These are phyloP conservation scores for Cabera pusaria DNA, from an alignment of 2,888 invertebrate species.

Conservation along the genomic window DNA sequence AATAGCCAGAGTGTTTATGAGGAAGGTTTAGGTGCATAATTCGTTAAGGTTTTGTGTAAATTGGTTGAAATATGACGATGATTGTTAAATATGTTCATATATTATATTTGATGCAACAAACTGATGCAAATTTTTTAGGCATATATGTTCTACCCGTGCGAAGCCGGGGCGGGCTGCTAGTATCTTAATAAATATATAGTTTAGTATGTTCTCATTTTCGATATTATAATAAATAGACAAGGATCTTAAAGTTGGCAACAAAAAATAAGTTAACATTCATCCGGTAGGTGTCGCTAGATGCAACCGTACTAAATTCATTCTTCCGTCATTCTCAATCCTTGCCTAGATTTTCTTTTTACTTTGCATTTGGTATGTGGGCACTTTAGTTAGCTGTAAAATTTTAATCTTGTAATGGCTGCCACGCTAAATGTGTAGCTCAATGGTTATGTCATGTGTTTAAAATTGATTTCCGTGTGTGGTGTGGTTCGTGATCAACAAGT, in stretches of 20 bases:
- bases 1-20: too few species aligned
- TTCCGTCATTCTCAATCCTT: constrained; percentile 62
- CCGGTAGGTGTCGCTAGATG: constrained; percentile 70
- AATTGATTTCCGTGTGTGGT: constrained; percentile 53
- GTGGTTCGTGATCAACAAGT: constrained; percentile 62
- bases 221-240: too few species aligned
- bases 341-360: constrained; percentile 74
- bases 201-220: constrained; percentile 32
- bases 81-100: too few species aligned
- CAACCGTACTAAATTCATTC: constrained; percentile 44
- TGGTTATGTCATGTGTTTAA: constrained; percentile 76
- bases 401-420: constrained; percentile 81
- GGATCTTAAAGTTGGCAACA: too few species aligned
- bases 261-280: constrained; percentile 37
- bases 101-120: too few species aligned
- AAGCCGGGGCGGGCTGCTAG: too few species aligned
- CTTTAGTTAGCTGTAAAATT: constrained; percentile 66
- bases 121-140: too few species aligned
- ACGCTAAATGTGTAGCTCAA: constrained; percentile 75
- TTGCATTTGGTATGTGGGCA: constrained; percentile 56
- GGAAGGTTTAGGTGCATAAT: too few species aligned
- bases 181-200: too few species aligned
- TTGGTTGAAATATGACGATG: too few species aligned
- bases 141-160: too few species aligned
- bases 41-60: too few species aligned